Percentiles rank a stretch among this genome's conserved stretches.
phyloP scores from a whole-genome alignment of 1,140 invertebrate species.

The Meloidogyne chitwoodi region DNA sequence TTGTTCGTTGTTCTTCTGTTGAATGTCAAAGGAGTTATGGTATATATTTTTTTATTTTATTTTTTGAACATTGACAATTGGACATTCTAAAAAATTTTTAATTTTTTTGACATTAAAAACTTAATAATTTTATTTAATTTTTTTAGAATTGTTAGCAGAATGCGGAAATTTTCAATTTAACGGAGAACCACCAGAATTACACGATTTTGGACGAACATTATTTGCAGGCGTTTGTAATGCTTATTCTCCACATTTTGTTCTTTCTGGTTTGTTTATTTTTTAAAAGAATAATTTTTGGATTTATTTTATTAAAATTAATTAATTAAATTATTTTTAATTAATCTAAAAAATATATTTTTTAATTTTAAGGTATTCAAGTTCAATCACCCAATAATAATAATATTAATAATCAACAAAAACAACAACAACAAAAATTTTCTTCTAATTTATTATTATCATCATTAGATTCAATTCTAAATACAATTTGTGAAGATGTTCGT shows the following conservation, averaged over 20 bases:
- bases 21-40: slow-evolving; percentile 16
- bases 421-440: background rate
- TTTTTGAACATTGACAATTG: slow-evolving; percentile 29
- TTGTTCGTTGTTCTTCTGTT: slow-evolving; percentile 43
- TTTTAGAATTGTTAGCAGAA: background rate
- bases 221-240: slow-evolving; percentile 43
- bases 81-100: background rate
- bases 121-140: background rate
- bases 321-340: no score
- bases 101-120: background rate
- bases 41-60: slow-evolving; percentile 1
- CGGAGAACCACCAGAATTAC: background rate
- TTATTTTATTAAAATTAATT: no score
- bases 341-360: background rate
- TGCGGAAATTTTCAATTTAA: background rate
- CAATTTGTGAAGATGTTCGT: slow-evolving; percentile 34
- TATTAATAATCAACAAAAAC: background rate
- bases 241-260: slow-evolving; percentile 50
- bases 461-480: slow-evolving; percentile 38
- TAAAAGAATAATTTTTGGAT: background rate
- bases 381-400: background rate
- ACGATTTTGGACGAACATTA: slow-evolving; percentile 41
- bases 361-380: background rate
- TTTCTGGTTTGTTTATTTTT: slow-evolving; percentile 33
- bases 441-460: background rate